Base-by-base conservation (phyloP, 2,113 vertebrate genomes). In the Crotalus helleri region DNA sequence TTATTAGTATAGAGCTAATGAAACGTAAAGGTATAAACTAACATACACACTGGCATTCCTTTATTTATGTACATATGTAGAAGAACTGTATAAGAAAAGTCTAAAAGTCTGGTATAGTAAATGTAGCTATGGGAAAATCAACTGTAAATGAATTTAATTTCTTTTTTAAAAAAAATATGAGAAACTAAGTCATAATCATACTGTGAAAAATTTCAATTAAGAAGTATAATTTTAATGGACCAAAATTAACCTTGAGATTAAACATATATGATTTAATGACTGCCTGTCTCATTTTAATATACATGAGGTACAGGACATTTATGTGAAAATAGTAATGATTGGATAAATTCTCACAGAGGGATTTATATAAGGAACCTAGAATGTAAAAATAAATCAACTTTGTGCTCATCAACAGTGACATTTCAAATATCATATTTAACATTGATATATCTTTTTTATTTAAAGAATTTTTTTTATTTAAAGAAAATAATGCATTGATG, bases 311-410 rank as follows among this genome's bases (percentile, higher is more conserved):
- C 29, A 33, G 64, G 12, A 69, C 7, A 15, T 85, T 24, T 57
- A 91, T 54, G 44, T 29, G 26, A 55, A 74, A 91, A 15, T 24
- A 33, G 13, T 64, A 15, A 58, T 2, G 3, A 33, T 69, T 44
- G 21, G 26, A 44, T 89, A n/a, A 23, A 7, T 21, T 85, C 17
- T 85, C 53, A 58, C 7, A 13, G 1, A 33, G 29, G 23, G 13
- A 54, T 44, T 89, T 44, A 15, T 92, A 44, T 46, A 29, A 46
- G 58, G 96, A 96, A 95, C 74, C 95, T 93, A 93, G 92, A 92
- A 55, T 88, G 3, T 88, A 53, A 81, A 81, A 81, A 21, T 44
- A 39, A 39, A 44, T 44, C 15, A 74, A 39, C 15, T 17, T 39
- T 44, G 3, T 44, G 17, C 33, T 81, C 23, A 81, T 81, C 33